phyloP scores from a whole-genome alignment of 2,113 vertebrate species.

The Pituophis catenifer region DNA sequence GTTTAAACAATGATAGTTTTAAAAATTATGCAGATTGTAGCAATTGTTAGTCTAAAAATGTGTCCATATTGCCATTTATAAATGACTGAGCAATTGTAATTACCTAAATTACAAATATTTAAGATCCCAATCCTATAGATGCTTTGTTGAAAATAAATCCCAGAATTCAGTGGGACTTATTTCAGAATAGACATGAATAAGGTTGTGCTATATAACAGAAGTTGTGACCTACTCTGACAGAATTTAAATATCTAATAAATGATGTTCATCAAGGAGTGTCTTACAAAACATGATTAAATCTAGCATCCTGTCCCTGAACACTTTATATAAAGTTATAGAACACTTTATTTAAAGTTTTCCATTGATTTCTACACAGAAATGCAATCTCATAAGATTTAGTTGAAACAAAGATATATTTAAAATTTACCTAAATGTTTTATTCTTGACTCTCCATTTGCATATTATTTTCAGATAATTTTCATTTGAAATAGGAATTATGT shows the following conservation, averaged over 20 bases:
- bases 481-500: conserved; percentile 64
- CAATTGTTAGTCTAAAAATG: conserved; percentile 27
- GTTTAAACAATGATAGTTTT: neutral
- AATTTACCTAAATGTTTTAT: conserved; percentile 42
- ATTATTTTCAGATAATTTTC: conserved; percentile 62
- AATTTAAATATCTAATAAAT: conserved; percentile 26
- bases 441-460: conserved; percentile 53
- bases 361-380: neutral
- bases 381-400: conserved; percentile 54
- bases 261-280: conserved; percentile 44
- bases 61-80: conserved; percentile 10
- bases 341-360: neutral
- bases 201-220: conserved; percentile 17
- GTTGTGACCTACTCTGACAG: neutral
- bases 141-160: neutral
- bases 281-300: conserved; percentile 51
- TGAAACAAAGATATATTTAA: conserved; percentile 58
- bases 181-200: neutral
- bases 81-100: neutral
- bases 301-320: neutral
- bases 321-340: neutral
- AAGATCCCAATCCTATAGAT: neutral
- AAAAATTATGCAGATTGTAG: conserved; percentile 30
- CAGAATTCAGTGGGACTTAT: neutral
- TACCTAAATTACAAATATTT: conserved; percentile 28